Conservation (phyloP, 1,140 invertebrate species). For the Penaeus japonicus region DNA sequence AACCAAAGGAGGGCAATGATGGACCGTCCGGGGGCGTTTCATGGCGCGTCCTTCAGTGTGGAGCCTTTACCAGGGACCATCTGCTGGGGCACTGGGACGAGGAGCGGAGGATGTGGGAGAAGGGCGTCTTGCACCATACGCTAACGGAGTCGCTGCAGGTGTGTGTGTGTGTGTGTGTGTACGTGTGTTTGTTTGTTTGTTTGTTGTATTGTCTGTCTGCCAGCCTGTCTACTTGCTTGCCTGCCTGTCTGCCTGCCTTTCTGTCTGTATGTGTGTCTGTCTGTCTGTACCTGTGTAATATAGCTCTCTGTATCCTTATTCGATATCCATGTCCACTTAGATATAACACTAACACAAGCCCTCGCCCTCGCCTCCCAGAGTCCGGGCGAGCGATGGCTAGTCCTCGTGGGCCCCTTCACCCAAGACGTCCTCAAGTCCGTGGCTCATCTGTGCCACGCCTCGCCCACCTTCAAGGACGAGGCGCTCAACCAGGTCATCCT, state of each 20-base stretch:
- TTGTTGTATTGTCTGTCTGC: too few relatives aligned
- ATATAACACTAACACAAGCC: too few relatives aligned
- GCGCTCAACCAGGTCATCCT: slow-evolving; percentile 24
- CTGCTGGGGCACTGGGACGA: slow-evolving; percentile 37
- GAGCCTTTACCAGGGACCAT: slow-evolving; percentile 28
- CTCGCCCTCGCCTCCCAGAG: not conserved
- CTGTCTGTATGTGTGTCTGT: too few relatives aligned
- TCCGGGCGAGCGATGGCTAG: slow-evolving; percentile 11
- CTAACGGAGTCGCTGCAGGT: slow-evolving; percentile 26
- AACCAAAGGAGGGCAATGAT: not conserved
- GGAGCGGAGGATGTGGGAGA: slow-evolving; percentile 7
- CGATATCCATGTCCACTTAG: too few relatives aligned
- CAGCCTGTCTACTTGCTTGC: too few relatives aligned
- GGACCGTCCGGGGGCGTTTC: not conserved
- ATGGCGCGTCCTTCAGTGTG: slow-evolving; percentile 28
- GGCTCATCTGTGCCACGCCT: not conserved
- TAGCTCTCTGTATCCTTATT: too few relatives aligned
- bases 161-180: not conserved
- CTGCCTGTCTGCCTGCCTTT: too few relatives aligned
- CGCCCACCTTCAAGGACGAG: slow-evolving; percentile 20
- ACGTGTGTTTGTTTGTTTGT: too few relatives aligned
- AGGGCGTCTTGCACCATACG: slow-evolving; percentile 17
- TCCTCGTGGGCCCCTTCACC: slow-evolving; percentile 25
- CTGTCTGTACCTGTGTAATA: too few relatives aligned
- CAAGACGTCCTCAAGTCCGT: not conserved